phyloP scores from a whole-genome alignment of 2,113 vertebrate species.

The Ptyas mucosa region DNA sequence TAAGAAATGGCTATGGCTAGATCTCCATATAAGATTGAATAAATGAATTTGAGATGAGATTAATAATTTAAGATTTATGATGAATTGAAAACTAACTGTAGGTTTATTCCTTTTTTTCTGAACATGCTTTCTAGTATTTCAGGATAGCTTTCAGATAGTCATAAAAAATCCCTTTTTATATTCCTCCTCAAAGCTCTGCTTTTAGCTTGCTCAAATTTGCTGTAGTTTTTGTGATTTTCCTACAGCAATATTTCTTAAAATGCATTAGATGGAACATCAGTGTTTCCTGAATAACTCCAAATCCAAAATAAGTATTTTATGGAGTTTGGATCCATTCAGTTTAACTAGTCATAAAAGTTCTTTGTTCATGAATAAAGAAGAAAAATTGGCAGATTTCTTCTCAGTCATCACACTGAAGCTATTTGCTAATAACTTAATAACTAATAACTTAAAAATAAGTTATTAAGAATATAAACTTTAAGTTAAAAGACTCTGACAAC shows the following conservation, averaged over 20 bases:
- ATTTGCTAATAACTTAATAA: background rate
- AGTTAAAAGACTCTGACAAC: background rate
- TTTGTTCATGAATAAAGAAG: background rate
- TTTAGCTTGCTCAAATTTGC: background rate
- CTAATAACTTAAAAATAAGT: background rate
- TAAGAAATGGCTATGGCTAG: background rate
- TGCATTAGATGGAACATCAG: background rate
- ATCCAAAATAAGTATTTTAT: background rate
- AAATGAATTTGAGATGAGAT: background rate
- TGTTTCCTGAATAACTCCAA: background rate
- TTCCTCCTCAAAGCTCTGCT: background rate
- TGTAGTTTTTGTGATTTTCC: background rate
- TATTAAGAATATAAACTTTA: background rate
- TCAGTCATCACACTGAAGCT: background rate
- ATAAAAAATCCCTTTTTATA: background rate
- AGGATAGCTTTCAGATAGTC: background rate
- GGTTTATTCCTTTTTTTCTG: background rate
- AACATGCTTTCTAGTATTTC: background rate
- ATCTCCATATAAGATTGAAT: background rate
- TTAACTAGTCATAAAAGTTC: background rate
- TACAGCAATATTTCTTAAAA: background rate
- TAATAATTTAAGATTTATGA: background rate
- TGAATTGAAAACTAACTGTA: background rate
- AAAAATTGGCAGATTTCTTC: background rate
- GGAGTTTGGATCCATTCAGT: background rate